Conservation (phyloP, 2,797 vertebrate genomes). For the Acanthiza pusilla region DNA sequence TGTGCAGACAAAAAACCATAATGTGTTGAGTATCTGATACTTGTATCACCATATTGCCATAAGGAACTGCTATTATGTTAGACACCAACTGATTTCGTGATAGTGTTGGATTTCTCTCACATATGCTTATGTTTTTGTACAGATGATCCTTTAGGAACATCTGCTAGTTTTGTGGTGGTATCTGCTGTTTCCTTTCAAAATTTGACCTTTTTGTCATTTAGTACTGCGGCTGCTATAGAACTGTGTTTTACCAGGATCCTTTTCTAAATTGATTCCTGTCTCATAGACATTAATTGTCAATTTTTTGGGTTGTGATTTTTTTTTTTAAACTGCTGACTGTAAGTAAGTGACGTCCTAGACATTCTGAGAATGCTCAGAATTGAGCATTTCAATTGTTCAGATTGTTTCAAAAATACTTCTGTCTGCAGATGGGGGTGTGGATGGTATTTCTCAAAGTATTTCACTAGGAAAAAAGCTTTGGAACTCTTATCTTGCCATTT, state of each 20-base stretch:
- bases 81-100: slow-evolving; percentile 76
- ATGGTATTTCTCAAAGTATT: not conserved
- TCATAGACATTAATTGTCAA: not conserved
- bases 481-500: not conserved
- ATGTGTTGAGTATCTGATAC: slow-evolving; percentile 77
- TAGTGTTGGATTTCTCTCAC: slow-evolving; percentile 81
- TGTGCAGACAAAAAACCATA: slow-evolving; percentile 67
- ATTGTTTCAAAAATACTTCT: not conserved
- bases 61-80: slow-evolving; percentile 79
- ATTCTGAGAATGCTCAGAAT: not conserved
- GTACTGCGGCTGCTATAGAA: slow-evolving; percentile 28
- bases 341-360: not conserved
- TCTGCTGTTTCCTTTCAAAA: slow-evolving; percentile 75
- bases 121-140: slow-evolving; percentile 82
- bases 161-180: slow-evolving; percentile 78
- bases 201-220: slow-evolving; percentile 62
- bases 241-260: not conserved
- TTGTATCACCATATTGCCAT: slow-evolving; percentile 74
- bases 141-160: slow-evolving; percentile 79
- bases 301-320: not conserved
- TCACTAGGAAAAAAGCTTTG: not conserved
- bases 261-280: slow-evolving; percentile 24
- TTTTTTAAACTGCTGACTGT: not conserved
- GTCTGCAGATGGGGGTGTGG: not conserved
- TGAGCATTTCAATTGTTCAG: not conserved